These are phyloP conservation scores for Microctenopoma lineatum DNA, from an alignment of 2,797 vertebrate genomes.

Conservation along the genomic window DNA sequence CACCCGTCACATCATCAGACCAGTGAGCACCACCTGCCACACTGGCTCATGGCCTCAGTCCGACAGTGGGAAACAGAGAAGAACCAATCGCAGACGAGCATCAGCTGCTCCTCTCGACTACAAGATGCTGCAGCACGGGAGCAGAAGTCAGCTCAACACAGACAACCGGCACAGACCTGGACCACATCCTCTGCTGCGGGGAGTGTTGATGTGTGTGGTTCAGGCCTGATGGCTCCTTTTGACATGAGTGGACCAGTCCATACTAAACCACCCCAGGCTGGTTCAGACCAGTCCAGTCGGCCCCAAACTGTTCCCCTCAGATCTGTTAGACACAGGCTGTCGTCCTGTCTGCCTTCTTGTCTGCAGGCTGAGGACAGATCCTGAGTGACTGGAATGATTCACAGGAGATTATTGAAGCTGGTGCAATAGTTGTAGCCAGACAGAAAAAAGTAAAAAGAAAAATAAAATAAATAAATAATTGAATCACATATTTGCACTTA, in stretches of 20 bases:
- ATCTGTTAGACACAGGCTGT: constrained; percentile 40
- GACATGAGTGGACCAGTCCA: background rate
- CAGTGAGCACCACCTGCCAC: background rate
- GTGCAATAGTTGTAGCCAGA: background rate
- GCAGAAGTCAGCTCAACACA: background rate
- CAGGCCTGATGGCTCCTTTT: background rate
- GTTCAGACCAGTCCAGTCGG: background rate
- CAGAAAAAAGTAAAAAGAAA: background rate
- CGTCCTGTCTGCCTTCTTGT: constrained; percentile 63
- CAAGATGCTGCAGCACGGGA: background rate
- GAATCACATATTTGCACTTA: background rate
- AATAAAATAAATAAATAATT: background rate
- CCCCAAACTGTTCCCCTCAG: background rate
- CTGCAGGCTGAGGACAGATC: constrained; percentile 36
- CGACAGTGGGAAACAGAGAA: constrained; percentile 18
- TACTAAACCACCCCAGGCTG: background rate
- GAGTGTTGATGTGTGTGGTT: background rate
- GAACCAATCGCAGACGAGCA: constrained; percentile 12
- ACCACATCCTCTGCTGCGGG: background rate
- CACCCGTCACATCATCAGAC: constrained; percentile 11
- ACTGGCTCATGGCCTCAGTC: constrained; percentile 1
- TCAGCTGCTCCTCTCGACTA: background rate
- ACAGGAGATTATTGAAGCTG: background rate
- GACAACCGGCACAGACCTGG: background rate
- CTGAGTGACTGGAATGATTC: constrained; percentile 15